Evolutionary conservation across 2,113 vertebrate genomes (phyloP), one percentile per base, ranked within the genome.

Genomic region (Macquaria ambigua): DNA sequence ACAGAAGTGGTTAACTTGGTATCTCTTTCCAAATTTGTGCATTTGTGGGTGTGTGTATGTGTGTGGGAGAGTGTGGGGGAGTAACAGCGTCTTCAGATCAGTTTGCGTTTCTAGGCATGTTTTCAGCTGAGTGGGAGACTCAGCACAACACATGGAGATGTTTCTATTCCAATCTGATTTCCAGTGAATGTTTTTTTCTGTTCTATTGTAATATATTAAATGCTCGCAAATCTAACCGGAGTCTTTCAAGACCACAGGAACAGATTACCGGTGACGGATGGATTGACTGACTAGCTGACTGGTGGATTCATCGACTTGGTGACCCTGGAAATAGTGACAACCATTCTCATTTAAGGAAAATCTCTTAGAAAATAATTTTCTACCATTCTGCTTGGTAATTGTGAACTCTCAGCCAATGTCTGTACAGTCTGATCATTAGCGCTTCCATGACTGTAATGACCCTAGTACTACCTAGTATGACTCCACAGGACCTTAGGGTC

Each of bases 1-100:
- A 56, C 79, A 89, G 85, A 92, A 81, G 66, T 75, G 37, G 67
- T 77, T 31, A 16, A 48, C 41, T 56, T n/a, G 20, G 16, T 52
- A 69, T 74, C 34, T 25, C 58, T 61, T 64, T 70, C 66, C 46
- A 66, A 11, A 59, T 12, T 34, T 78, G 0, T 69, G 53, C 37
- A 16, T 59, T 0, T 61, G 15, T 48, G 8, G 48, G 53, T 50
- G 67, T 62, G 21, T 55, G n/a, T 14, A 37, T 53, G 31, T 50
- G 41, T 14, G 77, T 37, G 25, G 23, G 43, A 16, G 41, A 25
- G 20, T 63, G 74, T 53, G 31, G 28, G 10, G 37, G 52, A 20
- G 50, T 52, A 20, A 52, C 50, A 20, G 50, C 20, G 8, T 53
- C 52, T 8, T 21, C 52, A 53, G 18, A 53, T 21, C 52, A 53